Percentiles rank a stretch among this genome's conserved stretches.
Conservation (phyloP, 2,888 invertebrate genomes). For the Tinea semifulvella region DNA sequence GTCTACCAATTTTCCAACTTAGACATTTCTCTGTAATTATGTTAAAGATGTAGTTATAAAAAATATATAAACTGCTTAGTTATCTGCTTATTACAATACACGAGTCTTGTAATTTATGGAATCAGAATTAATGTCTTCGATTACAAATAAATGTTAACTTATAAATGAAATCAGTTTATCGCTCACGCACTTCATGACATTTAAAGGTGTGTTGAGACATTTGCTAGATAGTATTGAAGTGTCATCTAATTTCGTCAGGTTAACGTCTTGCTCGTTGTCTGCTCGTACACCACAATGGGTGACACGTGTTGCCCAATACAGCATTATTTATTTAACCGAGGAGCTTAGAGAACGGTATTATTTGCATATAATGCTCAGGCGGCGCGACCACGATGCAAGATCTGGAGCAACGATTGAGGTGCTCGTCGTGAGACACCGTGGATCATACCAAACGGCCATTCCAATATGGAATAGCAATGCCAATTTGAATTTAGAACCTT, state of each 20-base stretch:
- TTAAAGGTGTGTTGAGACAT: slow-evolving; percentile 5
- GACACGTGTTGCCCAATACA: slow-evolving; percentile 40
- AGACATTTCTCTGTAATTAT: background rate
- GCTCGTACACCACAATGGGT: slow-evolving; percentile 30
- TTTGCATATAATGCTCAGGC: slow-evolving; percentile 55
- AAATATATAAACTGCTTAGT: background rate
- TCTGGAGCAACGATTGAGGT: slow-evolving; percentile 47
- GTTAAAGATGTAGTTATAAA: background rate
- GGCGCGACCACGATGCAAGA: slow-evolving; percentile 48
- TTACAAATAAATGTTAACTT: too few species aligned
- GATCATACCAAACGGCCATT: slow-evolving; percentile 27
- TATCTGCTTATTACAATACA: too few species aligned
- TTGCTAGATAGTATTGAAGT: slow-evolving; percentile 25
- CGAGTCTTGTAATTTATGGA: too few species aligned
- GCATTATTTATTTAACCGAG: slow-evolving; percentile 34
- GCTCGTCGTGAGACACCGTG: slow-evolving; percentile 38
- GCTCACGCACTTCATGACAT: background rate
- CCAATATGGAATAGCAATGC: background rate
- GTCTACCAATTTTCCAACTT: background rate
- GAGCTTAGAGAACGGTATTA: slow-evolving; percentile 32
- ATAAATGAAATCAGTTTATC: too few species aligned
- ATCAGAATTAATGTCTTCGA: too few species aligned
- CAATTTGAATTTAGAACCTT: background rate
- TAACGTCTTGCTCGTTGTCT: slow-evolving; percentile 26
- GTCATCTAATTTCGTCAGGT: slow-evolving; percentile 31